Evolutionary conservation across 2,888 invertebrate species (phyloP).

Genomic region (Plagiodera versicolora): DNA sequence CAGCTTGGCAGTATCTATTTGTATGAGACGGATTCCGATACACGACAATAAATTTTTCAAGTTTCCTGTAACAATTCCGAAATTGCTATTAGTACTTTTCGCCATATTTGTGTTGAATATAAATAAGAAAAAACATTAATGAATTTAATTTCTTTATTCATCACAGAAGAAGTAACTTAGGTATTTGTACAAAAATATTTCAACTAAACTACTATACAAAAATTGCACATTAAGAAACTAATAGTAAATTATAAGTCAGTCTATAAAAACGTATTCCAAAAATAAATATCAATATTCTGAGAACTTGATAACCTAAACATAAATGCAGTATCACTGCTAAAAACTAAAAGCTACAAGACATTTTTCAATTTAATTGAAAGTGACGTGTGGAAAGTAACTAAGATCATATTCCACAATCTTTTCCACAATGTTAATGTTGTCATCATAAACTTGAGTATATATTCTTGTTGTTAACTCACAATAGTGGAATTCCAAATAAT

Average conservation of each 20-base stretch:
- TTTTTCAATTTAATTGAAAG: not conserved
- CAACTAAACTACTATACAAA: not conserved
- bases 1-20: too few species aligned
- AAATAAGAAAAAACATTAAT: not conserved
- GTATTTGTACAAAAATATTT: slow-evolving; percentile 8
- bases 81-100: too few species aligned
- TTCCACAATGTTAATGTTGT: too few species aligned
- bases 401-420: too few species aligned
- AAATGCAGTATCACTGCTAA: not conserved
- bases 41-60: too few species aligned
- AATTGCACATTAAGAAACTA: slow-evolving; percentile 8
- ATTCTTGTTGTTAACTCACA: not conserved
- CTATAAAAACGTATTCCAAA: slow-evolving; percentile 13
- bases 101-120: too few species aligned
- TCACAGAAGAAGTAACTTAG: not conserved
- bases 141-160: not conserved
- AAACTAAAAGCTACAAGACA: not conserved
- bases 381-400: not conserved
- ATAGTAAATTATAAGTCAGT: slow-evolving; percentile 6
- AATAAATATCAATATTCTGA: slow-evolving; percentile 11
- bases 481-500: not conserved
- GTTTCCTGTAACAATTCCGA: too few species aligned
- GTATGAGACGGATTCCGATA: too few species aligned
- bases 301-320: not conserved
- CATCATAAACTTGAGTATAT: too few species aligned